phyloP scores from a whole-genome alignment of 2,888 invertebrate genomes.

The Rutpela maculata region DNA sequence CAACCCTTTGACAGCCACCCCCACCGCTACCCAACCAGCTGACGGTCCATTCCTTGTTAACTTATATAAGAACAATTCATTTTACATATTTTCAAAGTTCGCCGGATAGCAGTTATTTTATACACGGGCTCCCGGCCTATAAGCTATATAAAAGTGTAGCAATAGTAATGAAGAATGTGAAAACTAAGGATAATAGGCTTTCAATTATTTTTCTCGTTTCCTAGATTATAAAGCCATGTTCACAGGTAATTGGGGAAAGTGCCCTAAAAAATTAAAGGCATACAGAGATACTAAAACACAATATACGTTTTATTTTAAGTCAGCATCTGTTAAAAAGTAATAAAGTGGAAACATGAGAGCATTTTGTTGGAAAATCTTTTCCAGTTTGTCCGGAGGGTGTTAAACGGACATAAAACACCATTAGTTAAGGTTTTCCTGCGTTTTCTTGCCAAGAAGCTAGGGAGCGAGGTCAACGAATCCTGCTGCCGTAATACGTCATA shows the following conservation, averaged over 20 bases:
- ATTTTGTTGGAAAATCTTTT: slow-evolving; percentile 60
- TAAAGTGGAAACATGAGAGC: slow-evolving; percentile 60
- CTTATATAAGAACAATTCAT: no score
- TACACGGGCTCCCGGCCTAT: no score
- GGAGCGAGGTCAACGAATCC: slow-evolving; percentile 34
- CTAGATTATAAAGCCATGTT: background rate
- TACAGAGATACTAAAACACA: slow-evolving; percentile 6
- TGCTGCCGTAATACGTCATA: slow-evolving; percentile 8
- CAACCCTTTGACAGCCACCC: no score
- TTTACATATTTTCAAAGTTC: no score
- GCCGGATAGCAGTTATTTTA: no score
- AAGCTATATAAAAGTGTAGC: no score
- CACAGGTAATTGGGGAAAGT: slow-evolving; percentile 8
- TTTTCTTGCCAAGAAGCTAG: slow-evolving; percentile 30
- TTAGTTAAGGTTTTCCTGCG: slow-evolving; percentile 52
- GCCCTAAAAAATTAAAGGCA: slow-evolving; percentile 11
- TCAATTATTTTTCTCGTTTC: background rate
- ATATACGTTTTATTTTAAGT: slow-evolving; percentile 19
- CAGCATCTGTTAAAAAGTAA: slow-evolving; percentile 44
- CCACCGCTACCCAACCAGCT: no score
- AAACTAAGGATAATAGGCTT: background rate
- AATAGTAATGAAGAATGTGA: background rate
- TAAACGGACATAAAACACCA: slow-evolving; percentile 59
- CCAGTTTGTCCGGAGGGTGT: slow-evolving; percentile 59
- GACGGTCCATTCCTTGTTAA: no score